phyloP scores from a whole-genome alignment of 2,888 invertebrate genomes.

The Andrena praecox region DNA sequence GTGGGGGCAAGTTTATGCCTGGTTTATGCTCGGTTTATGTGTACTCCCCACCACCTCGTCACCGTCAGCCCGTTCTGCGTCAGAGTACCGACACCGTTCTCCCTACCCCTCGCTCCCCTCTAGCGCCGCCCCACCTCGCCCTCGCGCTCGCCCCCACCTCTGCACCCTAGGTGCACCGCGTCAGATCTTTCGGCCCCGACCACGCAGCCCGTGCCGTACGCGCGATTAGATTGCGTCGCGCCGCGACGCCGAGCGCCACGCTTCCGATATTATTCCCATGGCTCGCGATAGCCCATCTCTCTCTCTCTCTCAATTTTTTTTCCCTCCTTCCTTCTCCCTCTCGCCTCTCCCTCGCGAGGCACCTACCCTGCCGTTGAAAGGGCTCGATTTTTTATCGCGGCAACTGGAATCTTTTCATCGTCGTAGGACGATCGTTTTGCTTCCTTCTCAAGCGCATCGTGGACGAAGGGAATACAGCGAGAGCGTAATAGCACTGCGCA shows the following conservation, averaged over 20 bases:
- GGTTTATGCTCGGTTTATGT: conserved; percentile 76
- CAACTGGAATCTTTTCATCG: background rate
- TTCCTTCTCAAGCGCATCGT: no score
- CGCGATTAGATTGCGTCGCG: conserved; percentile 79
- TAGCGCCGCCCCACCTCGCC: conserved; percentile 12
- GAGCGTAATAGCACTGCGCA: no score
- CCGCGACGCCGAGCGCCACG: conserved; percentile 66
- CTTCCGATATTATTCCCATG: background rate
- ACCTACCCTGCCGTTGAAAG: no score
- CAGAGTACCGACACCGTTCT: conserved; percentile 51
- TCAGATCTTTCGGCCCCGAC: conserved; percentile 51
- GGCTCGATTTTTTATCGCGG: conserved; percentile 4
- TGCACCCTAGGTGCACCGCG: conserved; percentile 45
- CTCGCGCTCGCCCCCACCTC: background rate
- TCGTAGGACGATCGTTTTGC: no score
- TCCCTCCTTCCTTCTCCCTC: no score
- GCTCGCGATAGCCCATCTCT: background rate
- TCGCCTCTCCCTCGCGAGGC: background rate
- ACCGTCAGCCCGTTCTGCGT: conserved; percentile 60
- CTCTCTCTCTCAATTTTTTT: no score
- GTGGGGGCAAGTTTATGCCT: conserved; percentile 60
- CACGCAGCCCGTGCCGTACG: conserved; percentile 48
- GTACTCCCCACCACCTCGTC: conserved; percentile 50
- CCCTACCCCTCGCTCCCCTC: conserved; percentile 44
- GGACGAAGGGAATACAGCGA: no score